phyloP scores from a whole-genome alignment of 2,888 invertebrate species.

The Eupithecia dodoneata region DNA sequence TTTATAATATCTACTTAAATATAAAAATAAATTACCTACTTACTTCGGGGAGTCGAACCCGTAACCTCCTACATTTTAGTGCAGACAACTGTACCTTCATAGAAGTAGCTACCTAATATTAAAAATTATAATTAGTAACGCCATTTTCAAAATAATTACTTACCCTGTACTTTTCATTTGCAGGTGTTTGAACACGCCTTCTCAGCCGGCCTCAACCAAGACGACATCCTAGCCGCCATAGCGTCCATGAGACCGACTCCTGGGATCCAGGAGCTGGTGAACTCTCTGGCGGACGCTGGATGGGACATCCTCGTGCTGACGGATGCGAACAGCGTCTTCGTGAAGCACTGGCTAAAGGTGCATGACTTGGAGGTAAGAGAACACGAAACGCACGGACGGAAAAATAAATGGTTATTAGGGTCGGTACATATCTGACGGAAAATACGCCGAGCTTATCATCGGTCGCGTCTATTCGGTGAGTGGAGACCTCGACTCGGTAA shows the following conservation, averaged over 20 bases:
- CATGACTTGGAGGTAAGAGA: constrained; percentile 64
- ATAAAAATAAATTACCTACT: too few species aligned
- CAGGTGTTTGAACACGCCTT: constrained; percentile 78
- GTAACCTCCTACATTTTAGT: too few species aligned
- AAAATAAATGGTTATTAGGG: too few species aligned
- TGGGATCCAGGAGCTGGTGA: constrained; percentile 64
- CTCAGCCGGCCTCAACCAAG: constrained; percentile 67
- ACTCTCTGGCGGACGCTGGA: constrained; percentile 55
- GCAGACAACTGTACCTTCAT: too few species aligned
- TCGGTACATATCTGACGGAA: too few species aligned
- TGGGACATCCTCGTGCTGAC: constrained; percentile 72
- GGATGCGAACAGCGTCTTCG: constrained; percentile 75
- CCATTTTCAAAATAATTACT: not conserved
- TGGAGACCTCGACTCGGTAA: too few species aligned
- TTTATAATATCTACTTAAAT: too few species aligned
- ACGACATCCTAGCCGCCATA: constrained; percentile 69
- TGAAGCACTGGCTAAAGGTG: constrained; percentile 71
- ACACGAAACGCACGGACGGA: too few species aligned
- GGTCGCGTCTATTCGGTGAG: too few species aligned
- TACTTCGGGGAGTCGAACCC: too few species aligned
- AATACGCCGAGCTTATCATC: too few species aligned
- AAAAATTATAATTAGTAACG: not conserved
- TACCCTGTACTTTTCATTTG: not conserved
- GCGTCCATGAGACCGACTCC: constrained; percentile 67
- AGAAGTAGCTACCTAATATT: not conserved